These are phyloP conservation scores for Oriolus oriolus DNA, from an alignment of 2,113 vertebrate species.

Conservation along the genomic window DNA sequence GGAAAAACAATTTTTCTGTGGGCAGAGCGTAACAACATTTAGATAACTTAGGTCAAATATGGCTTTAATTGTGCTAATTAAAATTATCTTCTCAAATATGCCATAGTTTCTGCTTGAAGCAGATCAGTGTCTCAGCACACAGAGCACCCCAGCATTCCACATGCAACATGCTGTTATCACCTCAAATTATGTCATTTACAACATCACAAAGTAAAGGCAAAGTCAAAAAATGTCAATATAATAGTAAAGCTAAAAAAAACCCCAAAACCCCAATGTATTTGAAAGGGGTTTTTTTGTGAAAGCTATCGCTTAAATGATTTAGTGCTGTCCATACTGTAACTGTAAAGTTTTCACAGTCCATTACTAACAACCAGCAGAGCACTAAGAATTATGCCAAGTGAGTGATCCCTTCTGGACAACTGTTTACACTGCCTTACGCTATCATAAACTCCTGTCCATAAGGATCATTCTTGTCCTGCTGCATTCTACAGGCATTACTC, in stretches of 20 bases:
- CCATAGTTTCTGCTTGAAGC: neutral
- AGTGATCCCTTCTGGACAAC: neutral
- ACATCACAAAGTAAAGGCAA: neutral
- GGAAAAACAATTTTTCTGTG: neutral
- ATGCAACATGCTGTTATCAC: rapidly evolving
- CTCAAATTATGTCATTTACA: neutral
- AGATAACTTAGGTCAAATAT: neutral
- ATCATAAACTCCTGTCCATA: neutral
- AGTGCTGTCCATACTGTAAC: neutral
- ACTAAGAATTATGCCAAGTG: neutral
- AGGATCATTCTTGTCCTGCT: neutral
- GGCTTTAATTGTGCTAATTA: neutral
- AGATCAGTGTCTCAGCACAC: neutral
- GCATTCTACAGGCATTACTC: neutral
- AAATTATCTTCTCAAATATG: neutral
- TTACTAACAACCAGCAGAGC: neutral
- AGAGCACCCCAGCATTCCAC: neutral
- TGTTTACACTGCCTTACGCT: neutral
- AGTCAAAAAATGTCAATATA: neutral
- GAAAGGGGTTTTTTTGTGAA: neutral
- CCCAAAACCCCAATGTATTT: neutral
- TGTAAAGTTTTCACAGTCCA: neutral
- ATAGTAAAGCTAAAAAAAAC: neutral
- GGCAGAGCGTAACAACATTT: neutral
- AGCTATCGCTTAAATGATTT: neutral